Evolutionary conservation across 1,140 invertebrate genomes (phyloP).

Genomic region (Lamellibrachia luymesi): DNA sequence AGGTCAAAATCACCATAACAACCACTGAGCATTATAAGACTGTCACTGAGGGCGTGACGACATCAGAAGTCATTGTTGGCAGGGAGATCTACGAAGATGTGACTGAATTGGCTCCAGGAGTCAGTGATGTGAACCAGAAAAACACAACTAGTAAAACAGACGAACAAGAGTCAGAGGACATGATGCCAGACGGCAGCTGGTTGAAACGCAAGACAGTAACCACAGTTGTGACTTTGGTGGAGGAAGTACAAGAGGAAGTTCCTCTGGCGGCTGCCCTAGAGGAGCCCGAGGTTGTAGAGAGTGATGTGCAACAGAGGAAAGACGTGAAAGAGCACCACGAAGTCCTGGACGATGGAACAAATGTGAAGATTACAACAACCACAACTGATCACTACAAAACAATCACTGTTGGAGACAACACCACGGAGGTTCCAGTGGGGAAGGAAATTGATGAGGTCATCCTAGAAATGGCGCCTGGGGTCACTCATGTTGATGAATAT

Average conservation of each 20-base stretch:
- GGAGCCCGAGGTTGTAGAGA: constrained; percentile 11
- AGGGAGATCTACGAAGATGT: constrained; percentile 18
- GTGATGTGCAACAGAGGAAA: constrained; percentile 41
- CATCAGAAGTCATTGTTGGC: no score
- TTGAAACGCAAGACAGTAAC: constrained; percentile 16
- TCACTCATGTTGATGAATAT: constrained; percentile 17
- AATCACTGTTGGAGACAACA: not conserved
- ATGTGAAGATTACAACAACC: constrained; percentile 10
- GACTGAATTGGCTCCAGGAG: constrained; percentile 13
- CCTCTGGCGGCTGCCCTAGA: no score
- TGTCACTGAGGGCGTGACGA: constrained; percentile 16
- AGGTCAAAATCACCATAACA: not conserved
- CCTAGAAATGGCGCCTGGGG: constrained; percentile 16
- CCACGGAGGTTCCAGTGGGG: constrained; percentile 17
- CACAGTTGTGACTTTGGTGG: no score
- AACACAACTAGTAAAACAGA: constrained; percentile 19
- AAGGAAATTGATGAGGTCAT: constrained; percentile 24
- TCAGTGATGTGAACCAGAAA: constrained; percentile 14
- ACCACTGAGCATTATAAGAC: constrained; percentile 20
- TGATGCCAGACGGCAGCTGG: constrained; percentile 22
- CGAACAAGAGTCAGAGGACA: constrained; percentile 27
- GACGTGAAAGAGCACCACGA: not conserved
- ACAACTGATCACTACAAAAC: not conserved
- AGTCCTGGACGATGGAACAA: not conserved
- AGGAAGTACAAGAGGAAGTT: no score